Conservation (phyloP, 2,113 vertebrate species). For the Potamarius usumacintae region DNA sequence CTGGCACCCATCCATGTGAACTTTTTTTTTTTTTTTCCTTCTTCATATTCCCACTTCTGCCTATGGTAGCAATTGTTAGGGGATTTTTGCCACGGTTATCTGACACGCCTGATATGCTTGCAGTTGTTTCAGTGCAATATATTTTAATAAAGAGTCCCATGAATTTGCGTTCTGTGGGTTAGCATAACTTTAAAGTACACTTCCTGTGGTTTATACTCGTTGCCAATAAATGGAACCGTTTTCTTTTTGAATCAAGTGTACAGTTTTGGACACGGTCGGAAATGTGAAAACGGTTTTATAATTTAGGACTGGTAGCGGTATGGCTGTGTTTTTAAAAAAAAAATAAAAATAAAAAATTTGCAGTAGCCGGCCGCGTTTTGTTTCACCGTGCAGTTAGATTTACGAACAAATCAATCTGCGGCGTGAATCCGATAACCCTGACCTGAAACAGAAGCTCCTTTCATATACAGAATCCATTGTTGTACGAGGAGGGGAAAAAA, state of each 20-base stretch:
- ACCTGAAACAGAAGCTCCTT: not conserved
- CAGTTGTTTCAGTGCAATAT: not conserved
- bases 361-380: not conserved
- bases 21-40: not conserved
- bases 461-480: no score
- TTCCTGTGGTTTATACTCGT: not conserved
- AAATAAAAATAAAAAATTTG: not conserved
- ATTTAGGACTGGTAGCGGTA: not conserved
- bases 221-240: not conserved
- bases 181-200: no score
- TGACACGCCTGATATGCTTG: not conserved
- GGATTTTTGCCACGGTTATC: not conserved
- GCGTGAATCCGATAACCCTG: not conserved
- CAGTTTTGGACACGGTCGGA: not conserved
- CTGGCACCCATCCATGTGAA: slow-evolving; percentile 24
- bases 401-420: not conserved
- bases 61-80: not conserved
- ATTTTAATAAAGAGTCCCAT: not conserved
- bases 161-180: no score
- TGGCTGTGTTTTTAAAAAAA: not conserved
- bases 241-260: not conserved
- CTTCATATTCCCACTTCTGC: not conserved
- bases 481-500: no score
- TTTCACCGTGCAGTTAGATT: not conserved
- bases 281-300: not conserved